Evolutionary conservation across 2,113 vertebrate species (phyloP).

Genomic region (Myrmophylax atrothorax): DNA sequence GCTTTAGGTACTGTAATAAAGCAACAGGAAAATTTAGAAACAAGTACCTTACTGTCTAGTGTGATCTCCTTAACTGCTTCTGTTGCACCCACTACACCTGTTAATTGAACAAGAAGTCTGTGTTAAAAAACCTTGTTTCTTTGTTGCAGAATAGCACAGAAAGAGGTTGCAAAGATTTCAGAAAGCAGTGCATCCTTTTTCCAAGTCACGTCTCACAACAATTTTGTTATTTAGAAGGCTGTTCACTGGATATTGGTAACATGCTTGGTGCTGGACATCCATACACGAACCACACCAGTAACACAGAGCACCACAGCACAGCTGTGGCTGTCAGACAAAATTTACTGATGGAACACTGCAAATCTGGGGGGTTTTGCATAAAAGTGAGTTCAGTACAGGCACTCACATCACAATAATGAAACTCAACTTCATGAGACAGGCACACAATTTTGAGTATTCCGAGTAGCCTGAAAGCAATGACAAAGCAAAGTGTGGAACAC

Average conservation of each 20-base stretch:
- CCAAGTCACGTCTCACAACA: not conserved
- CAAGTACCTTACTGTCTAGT: conserved; percentile 91
- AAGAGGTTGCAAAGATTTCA: not conserved
- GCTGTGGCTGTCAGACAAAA: not conserved
- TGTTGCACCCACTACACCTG: conserved; percentile 84
- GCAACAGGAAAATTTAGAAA: not conserved
- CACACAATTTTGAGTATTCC: not conserved
- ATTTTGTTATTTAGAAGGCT: not conserved
- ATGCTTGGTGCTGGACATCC: not conserved
- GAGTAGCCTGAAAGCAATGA: not conserved
- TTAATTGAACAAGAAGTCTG: conserved; percentile 15
- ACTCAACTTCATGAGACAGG: not conserved
- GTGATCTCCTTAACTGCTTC: conserved; percentile 92
- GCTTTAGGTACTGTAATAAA: not conserved
- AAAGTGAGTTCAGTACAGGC: not conserved
- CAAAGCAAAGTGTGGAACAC: not conserved
- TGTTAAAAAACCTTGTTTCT: not conserved
- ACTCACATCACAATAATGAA: not conserved
- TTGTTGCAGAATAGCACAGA: not conserved
- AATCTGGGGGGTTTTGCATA: not conserved
- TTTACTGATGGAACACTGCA: not conserved
- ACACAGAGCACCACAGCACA: not conserved
- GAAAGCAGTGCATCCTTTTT: not conserved
- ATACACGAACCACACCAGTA: not conserved
- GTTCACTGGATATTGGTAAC: not conserved